Percentiles rank a stretch among this genome's conserved stretches.
Conservation (phyloP, 2,113 vertebrate genomes). For the Macaca nemestrina region DNA sequence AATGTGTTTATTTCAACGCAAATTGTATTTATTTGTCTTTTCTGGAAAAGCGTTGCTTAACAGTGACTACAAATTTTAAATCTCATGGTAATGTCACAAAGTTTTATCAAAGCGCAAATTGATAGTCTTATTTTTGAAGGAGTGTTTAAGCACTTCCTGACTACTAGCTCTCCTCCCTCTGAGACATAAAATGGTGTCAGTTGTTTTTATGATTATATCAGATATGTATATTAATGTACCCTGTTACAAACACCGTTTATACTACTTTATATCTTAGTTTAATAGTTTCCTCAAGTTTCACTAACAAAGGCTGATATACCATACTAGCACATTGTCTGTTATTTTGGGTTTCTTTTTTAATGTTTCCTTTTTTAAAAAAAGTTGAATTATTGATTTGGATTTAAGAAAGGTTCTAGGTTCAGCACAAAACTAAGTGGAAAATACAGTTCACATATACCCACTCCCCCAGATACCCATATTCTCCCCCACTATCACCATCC, state of each 20-base stretch:
- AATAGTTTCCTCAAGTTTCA: neutral
- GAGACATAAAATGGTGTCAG: neutral
- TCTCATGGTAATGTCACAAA: neutral
- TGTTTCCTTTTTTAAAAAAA: neutral
- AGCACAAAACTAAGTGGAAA: neutral
- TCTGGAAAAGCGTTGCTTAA: conserved; percentile 6
- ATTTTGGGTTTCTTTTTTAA: neutral
- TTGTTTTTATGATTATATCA: neutral
- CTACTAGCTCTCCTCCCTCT: neutral
- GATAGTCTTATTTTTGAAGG: neutral
- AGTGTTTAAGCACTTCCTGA: neutral
- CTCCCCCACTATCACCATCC: neutral
- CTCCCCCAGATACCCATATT: neutral
- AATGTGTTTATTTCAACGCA: conserved; percentile 48
- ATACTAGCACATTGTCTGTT: neutral
- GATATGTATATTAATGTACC: neutral
- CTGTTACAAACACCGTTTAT: neutral
- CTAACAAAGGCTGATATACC: neutral
- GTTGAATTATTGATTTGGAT: neutral
- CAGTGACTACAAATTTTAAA: neutral
- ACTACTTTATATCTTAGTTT: neutral
- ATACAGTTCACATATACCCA: neutral
- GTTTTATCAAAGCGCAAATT: neutral
- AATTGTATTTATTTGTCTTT: conserved; percentile 28
- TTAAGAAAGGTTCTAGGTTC: neutral